A percentile compares a stretch with the other conserved stretches of the same genome.
phyloP scores from a whole-genome alignment of 2,888 invertebrate species.

The Acleris literana region DNA sequence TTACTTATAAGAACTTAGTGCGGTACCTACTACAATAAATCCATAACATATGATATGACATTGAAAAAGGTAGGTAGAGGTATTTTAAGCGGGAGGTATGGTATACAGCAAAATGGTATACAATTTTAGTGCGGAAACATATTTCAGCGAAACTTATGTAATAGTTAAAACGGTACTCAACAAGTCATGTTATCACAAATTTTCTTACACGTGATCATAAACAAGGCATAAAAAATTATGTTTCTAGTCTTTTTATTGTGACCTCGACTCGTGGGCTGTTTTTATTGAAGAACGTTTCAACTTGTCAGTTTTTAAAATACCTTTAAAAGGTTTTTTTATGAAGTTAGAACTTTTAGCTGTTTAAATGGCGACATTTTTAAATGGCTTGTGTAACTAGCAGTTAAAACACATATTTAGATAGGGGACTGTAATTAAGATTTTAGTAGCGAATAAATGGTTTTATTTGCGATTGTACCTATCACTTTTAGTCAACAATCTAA shows the following conservation, averaged over 20 bases:
- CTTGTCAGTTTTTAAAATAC: slow-evolving; percentile 32
- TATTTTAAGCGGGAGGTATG: background rate
- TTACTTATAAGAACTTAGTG: too few relatives aligned
- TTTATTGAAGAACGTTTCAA: slow-evolving; percentile 21
- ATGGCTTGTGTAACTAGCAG: slow-evolving; percentile 14
- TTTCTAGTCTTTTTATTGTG: slow-evolving; percentile 27
- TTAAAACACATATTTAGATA: too few relatives aligned
- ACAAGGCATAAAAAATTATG: slow-evolving; percentile 30
- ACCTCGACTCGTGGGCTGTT: slow-evolving; percentile 16
- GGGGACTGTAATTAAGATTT: too few relatives aligned
- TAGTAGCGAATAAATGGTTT: too few relatives aligned
- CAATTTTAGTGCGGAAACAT: slow-evolving; percentile 21
- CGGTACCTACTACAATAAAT: too few relatives aligned
- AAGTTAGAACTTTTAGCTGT: slow-evolving; percentile 21
- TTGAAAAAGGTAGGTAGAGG: too few relatives aligned
- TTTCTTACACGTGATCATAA: slow-evolving; percentile 22
- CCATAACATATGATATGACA: too few relatives aligned
- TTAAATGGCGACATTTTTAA: slow-evolving; percentile 13
- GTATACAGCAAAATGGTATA: background rate
- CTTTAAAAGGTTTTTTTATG: slow-evolving; percentile 20
- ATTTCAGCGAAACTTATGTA: slow-evolving; percentile 10
- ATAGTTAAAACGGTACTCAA: slow-evolving; percentile 16
- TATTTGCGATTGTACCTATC: too few relatives aligned
- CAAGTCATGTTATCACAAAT: slow-evolving; percentile 20
- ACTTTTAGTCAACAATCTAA: too few relatives aligned